A percentile compares a stretch with the other conserved stretches of the same genome.
These are phyloP conservation scores for Drosophila atroscutellata DNA, from an alignment of 2,888 invertebrate genomes.

Conservation along the genomic window DNA sequence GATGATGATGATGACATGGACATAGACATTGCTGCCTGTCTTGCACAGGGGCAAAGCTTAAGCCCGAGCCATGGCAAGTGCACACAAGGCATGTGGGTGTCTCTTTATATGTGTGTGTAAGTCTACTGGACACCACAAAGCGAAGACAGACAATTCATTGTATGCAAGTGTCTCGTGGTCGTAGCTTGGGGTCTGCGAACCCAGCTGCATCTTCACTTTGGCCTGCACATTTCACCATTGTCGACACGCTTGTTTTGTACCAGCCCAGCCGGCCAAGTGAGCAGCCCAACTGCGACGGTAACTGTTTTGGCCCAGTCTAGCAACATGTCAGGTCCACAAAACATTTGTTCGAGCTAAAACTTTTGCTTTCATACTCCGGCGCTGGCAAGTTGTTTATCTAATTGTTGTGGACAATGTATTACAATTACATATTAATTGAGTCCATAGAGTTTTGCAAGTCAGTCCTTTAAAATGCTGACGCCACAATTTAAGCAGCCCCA, in stretches of 20 bases:
- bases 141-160: slow-evolving; percentile 66
- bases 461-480: slow-evolving; percentile 69
- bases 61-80: slow-evolving; percentile 41
- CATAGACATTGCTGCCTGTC: slow-evolving; percentile 72
- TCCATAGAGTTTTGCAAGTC: slow-evolving; percentile 65
- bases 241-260: slow-evolving; percentile 65
- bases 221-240: slow-evolving; percentile 74
- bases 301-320: slow-evolving; percentile 52
- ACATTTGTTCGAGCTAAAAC: slow-evolving; percentile 49
- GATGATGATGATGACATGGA: slow-evolving; percentile 72
- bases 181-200: slow-evolving; percentile 49
- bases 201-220: slow-evolving; percentile 73
- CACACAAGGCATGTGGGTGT: slow-evolving; percentile 51
- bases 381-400: slow-evolving; percentile 32
- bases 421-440: slow-evolving; percentile 24
- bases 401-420: slow-evolving; percentile 24
- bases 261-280: slow-evolving; percentile 41
- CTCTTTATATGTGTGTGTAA: slow-evolving; percentile 14
- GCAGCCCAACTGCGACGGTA: slow-evolving; percentile 23
- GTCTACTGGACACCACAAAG: slow-evolving; percentile 39
- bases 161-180: slow-evolving; percentile 66
- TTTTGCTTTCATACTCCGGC: slow-evolving; percentile 62
- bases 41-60: slow-evolving; percentile 56
- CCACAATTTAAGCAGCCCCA: slow-evolving; percentile 29
- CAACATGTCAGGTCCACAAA: slow-evolving; percentile 60